Percentiles rank a stretch among this genome's conserved stretches.
Conservation (phyloP, 2,113 vertebrate genomes). For the Lota lota region DNA sequence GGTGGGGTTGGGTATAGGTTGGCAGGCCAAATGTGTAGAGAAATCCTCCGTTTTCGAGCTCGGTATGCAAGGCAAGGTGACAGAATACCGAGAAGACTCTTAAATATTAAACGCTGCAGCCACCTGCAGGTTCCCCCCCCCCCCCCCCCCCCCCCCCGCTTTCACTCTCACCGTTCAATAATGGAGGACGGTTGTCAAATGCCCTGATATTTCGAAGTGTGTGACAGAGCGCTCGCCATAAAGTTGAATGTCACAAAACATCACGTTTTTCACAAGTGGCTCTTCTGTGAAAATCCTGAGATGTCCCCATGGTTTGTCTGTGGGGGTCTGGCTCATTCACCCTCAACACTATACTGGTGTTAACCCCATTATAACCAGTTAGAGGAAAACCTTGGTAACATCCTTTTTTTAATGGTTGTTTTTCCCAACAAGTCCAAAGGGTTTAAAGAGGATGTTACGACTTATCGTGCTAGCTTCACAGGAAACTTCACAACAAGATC, state of each 20-base stretch:
- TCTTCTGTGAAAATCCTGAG: background rate
- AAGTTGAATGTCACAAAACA: slow-evolving; percentile 21
- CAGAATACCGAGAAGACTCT: slow-evolving; percentile 56
- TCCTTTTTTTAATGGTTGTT: too few species aligned
- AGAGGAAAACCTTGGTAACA: too few species aligned
- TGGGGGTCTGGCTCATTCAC: background rate
- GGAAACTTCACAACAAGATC: too few species aligned
- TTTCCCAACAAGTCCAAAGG: too few species aligned
- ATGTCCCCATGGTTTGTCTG: background rate
- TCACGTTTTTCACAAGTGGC: slow-evolving; percentile 4
- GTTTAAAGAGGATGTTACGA: too few species aligned
- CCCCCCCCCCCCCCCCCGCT: slow-evolving; percentile 20
- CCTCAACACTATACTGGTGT: background rate
- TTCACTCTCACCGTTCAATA: slow-evolving; percentile 50
- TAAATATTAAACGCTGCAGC: slow-evolving; percentile 71
- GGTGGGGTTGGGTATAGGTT: slow-evolving; percentile 15
- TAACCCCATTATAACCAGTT: too few species aligned
- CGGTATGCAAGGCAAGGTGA: slow-evolving; percentile 63
- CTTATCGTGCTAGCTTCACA: too few species aligned
- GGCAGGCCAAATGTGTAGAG: slow-evolving; percentile 46
- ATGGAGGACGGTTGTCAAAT: slow-evolving; percentile 39
- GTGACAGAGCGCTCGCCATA: slow-evolving; percentile 21
- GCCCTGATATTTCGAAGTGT: slow-evolving; percentile 41
- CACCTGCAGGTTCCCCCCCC: slow-evolving; percentile 58
- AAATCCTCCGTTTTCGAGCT: slow-evolving; percentile 37